Base-by-base conservation (phyloP, 2,113 vertebrate genomes). In the Phoenicopterus ruber region DNA sequence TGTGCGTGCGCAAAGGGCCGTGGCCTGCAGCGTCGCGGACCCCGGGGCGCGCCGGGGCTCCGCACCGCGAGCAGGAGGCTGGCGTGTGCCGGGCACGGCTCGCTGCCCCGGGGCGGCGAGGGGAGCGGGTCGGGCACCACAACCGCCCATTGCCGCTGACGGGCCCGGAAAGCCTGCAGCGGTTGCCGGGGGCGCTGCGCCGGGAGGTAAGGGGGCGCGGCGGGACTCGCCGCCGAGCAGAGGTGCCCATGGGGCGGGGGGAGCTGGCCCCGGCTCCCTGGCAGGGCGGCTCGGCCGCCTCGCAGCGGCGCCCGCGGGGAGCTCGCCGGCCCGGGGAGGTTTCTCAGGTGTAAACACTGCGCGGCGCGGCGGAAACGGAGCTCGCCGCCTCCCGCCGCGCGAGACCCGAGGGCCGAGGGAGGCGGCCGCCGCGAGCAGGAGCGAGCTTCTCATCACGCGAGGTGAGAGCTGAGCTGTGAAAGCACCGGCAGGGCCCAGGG, bases 391-490 rank as follows among this genome's bases (percentile, higher is more conserved):
- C 61, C 17, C 8, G 36, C 26, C 61, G 18, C 25, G 25, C 1
- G 40, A 21, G 61, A 63, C 26, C 62, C 26, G 38, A 9, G 3
- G 7, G 65, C 44, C 10, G 15, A 5, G 28, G 63, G 63, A 44
- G 63, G 44, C 11, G 44, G 11, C 13, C 11, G 44, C 66, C 8
- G 44, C 4, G 7, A 26, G 44, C 32, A n/a, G 16, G 44, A n/a
- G 66, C 8, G 32, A n/a, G 22, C 44, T 18, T 13, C 9, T 13
- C 22, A 5, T 17, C 40, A 20, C 13, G 29, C 12, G 13, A 44
- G n/a, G 6, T 1, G 3, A 32, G 32, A 5, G 11, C 32, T 12
- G 32, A 26, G 46, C 34, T 9, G 3, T 3, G 34, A 9, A 15
- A n/a, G 24, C 34, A 5, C 34, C 25, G 44, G 16, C 62, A 2